Evolutionary conservation across 2,797 vertebrate genomes (phyloP).

Genomic region (Capromys pilorides): DNA sequence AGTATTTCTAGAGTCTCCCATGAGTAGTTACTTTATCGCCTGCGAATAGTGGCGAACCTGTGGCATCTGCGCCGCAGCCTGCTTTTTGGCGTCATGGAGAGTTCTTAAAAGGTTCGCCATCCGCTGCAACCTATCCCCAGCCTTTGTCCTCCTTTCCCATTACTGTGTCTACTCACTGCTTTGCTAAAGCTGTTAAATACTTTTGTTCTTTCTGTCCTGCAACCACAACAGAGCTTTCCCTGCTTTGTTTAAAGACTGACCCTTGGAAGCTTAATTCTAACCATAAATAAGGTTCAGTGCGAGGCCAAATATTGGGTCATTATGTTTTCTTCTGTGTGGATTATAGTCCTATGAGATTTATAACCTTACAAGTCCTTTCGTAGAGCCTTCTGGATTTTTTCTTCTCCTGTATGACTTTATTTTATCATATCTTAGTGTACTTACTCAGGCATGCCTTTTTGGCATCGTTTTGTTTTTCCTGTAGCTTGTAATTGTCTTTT

Average conservation of each 20-base stretch:
- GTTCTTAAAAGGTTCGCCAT: background rate
- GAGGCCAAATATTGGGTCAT: background rate
- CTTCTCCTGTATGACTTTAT: background rate
- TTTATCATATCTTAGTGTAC: background rate
- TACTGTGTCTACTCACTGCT: background rate
- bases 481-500: conserved; percentile 59
- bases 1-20: conserved; percentile 2
- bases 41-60: background rate
- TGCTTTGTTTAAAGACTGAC: background rate
- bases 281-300: background rate
- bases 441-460: conserved; percentile 16
- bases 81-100: background rate
- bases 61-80: background rate
- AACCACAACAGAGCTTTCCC: background rate
- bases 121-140: background rate
- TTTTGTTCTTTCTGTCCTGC: conserved; percentile 18
- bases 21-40: background rate
- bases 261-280: background rate
- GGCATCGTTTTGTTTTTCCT: conserved; percentile 35
- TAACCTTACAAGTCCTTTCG: background rate
- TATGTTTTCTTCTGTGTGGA: background rate
- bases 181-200: conserved; percentile 23
- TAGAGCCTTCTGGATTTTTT: background rate
- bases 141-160: background rate
- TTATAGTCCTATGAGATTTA: background rate